A percentile compares a stretch with the other conserved stretches of the same genome.
Conservation (phyloP, 2,888 invertebrate species). For the Drosophila trichaetosa region DNA sequence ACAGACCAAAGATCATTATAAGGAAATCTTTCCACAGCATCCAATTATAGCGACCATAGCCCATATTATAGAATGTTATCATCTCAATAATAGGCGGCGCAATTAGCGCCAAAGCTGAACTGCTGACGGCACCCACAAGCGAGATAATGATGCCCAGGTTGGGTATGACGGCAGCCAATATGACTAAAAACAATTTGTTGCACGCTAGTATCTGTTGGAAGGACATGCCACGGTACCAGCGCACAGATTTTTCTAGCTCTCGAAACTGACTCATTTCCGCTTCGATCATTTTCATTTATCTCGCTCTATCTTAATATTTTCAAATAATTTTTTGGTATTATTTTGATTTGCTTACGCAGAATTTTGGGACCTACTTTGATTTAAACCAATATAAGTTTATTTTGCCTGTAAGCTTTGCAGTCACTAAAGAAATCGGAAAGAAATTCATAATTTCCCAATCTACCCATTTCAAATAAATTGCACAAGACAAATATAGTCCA, state of each 20-base stretch:
- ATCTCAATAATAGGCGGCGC: slow-evolving; percentile 95
- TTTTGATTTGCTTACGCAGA: neutral
- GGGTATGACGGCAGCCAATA: slow-evolving; percentile 92
- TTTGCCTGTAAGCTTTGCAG: neutral
- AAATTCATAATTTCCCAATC: neutral
- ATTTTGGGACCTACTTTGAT: slow-evolving; percentile 24
- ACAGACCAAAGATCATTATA: slow-evolving; percentile 91
- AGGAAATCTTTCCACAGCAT: slow-evolving; percentile 90
- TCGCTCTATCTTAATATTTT: neutral
- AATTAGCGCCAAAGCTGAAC: slow-evolving; percentile 93
- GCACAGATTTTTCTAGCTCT: slow-evolving; percentile 33
- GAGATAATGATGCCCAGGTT: slow-evolving; percentile 95
- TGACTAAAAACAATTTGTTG: slow-evolving; percentile 86
- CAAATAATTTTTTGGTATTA: neutral
- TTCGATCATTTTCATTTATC: neutral
- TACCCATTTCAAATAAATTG: neutral
- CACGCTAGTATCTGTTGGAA: slow-evolving; percentile 69
- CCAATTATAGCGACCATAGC: slow-evolving; percentile 88
- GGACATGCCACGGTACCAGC: slow-evolving; percentile 82
- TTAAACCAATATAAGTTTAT: neutral
- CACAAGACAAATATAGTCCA: too few relatives aligned
- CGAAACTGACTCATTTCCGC: neutral
- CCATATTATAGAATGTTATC: slow-evolving; percentile 92
- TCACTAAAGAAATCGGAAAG: neutral
- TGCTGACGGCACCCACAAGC: slow-evolving; percentile 94